These are phyloP conservation scores for Todus mexicanus DNA, from an alignment of 2,797 vertebrate genomes.

Conservation along the genomic window DNA sequence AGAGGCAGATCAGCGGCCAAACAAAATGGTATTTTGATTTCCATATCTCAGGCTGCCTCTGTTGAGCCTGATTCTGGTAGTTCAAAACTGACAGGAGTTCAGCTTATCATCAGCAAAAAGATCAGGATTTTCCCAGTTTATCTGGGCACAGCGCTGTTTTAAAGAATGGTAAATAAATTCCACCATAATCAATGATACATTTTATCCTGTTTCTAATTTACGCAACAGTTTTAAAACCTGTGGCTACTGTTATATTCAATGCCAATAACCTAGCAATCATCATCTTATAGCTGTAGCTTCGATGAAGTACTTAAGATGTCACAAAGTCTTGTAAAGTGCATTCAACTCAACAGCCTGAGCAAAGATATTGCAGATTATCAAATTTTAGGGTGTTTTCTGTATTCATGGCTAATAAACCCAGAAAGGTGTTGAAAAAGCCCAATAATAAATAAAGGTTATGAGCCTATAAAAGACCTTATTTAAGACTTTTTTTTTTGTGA, in stretches of 20 bases:
- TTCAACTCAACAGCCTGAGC: not conserved
- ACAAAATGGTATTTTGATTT: not conserved
- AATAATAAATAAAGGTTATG: not conserved
- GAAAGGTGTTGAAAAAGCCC: not conserved
- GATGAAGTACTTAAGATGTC: not conserved
- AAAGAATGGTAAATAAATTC: not conserved
- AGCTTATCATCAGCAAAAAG: not conserved
- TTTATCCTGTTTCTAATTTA: not conserved
- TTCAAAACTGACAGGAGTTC: not conserved
- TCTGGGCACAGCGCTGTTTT: not conserved
- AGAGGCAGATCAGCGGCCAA: not conserved
- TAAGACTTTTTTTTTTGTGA: not conserved
- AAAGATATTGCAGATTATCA: not conserved
- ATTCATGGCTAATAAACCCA: slow-evolving; percentile 1
- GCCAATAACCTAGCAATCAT: not conserved
- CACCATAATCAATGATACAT: not conserved
- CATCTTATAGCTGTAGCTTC: not conserved
- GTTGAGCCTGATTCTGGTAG: not conserved
- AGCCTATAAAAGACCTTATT: not conserved
- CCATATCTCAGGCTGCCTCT: not conserved
- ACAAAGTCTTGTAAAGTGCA: not conserved
- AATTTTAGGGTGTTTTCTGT: not conserved
- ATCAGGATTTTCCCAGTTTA: not conserved
- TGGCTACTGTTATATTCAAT: not conserved
- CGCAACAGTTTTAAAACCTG: not conserved